These are phyloP conservation scores for Drosophila lacertosa DNA, from an alignment of 1,140 invertebrate genomes.

Conservation along the genomic window DNA sequence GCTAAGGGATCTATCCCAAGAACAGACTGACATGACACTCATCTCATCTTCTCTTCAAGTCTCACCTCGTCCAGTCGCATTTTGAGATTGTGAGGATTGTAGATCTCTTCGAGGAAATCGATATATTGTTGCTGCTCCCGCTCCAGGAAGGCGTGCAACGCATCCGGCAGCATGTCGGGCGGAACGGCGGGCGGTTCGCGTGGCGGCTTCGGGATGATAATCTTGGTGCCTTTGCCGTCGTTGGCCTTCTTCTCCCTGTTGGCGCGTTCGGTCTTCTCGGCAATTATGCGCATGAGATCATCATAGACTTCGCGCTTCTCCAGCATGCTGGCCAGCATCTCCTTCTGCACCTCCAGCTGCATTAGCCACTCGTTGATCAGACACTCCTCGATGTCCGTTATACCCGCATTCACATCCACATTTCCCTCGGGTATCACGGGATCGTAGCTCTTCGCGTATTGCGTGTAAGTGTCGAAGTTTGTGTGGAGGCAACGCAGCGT, in stretches of 20 bases:
- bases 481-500: constrained; percentile 68
- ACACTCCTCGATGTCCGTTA: constrained; percentile 52
- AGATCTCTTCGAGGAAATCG: constrained; percentile 52
- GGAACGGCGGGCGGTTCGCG: constrained; percentile 43
- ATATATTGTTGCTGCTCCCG: constrained; percentile 56
- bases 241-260: constrained; percentile 25
- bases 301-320: constrained; percentile 50
- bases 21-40: no score
- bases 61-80: constrained; percentile 52
- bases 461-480: constrained; percentile 57
- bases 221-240: constrained; percentile 14
- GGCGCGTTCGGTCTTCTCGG: constrained; percentile 31
- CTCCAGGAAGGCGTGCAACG: constrained; percentile 36
- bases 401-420: constrained; percentile 54
- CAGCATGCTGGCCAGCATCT: constrained; percentile 39
- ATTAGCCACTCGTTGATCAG: constrained; percentile 61
- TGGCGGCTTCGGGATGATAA: constrained; percentile 50
- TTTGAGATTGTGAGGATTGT: constrained; percentile 53
- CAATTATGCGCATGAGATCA: constrained; percentile 42
- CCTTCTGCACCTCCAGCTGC: constrained; percentile 52
- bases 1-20: no score
- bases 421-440: neutral
- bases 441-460: constrained; percentile 68
- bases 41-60: no score
- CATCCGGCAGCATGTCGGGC: constrained; percentile 53